A percentile compares a stretch with the other conserved stretches of the same genome.
These are phyloP conservation scores for Alaudala cheleensis DNA, from an alignment of 2,113 vertebrate species.

Conservation along the genomic window DNA sequence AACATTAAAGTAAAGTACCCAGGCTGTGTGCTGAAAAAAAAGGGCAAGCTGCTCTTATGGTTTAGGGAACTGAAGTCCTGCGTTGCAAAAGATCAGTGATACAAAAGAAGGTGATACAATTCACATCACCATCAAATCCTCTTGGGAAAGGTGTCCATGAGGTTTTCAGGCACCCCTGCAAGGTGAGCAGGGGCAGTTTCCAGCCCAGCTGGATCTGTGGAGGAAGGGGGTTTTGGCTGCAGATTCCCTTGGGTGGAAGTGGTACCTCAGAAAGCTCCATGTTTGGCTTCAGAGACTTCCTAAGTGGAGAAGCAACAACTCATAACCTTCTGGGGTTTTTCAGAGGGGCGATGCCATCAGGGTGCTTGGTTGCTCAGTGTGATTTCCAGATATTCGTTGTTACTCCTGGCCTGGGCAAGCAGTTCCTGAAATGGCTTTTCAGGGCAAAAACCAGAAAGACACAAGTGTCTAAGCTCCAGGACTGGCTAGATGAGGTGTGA, in stretches of 20 bases:
- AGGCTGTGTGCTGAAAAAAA: background rate
- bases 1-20: background rate
- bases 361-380: background rate
- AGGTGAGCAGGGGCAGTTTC: background rate
- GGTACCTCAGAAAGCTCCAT: background rate
- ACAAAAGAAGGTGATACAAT: background rate
- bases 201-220: background rate
- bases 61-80: background rate
- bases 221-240: background rate
- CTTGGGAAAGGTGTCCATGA: background rate
- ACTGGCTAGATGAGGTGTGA: background rate
- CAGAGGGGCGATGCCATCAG: background rate
- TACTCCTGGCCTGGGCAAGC: background rate
- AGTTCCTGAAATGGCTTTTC: background rate
- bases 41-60: background rate
- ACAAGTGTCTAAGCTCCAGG: rapidly evolving
- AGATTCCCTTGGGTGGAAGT: background rate
- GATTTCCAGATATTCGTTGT: background rate
- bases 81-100: background rate
- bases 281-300: background rate
- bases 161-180: background rate
- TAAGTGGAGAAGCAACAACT: background rate
- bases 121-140: background rate
- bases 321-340: background rate
- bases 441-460: background rate